Percentiles rank a stretch among this genome's conserved stretches.
Conservation (phyloP, 1,140 invertebrate species). For the Drosophila azteca region DNA sequence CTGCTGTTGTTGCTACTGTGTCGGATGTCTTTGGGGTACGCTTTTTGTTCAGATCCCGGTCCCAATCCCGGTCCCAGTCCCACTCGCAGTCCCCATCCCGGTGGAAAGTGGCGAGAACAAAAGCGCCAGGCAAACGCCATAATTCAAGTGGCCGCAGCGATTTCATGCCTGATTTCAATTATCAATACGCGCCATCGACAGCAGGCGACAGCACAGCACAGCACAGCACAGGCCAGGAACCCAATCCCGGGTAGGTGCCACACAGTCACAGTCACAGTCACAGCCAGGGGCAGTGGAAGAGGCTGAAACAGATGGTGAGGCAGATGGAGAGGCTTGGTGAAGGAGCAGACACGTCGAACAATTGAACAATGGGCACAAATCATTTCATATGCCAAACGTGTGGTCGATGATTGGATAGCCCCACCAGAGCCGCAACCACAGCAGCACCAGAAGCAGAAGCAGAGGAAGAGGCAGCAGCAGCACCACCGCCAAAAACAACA, state of each 20-base stretch:
- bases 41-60: too few relatives aligned
- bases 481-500: conserved; percentile 10
- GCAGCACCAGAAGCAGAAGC: neutral
- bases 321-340: conserved; percentile 5
- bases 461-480: conserved; percentile 12
- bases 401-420: conserved; percentile 57
- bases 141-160: conserved; percentile 78
- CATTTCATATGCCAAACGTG: conserved; percentile 79
- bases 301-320: conserved; percentile 8
- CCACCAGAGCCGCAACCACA: conserved; percentile 1
- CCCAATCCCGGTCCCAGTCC: too few relatives aligned
- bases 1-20: conserved; percentile 18
- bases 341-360: conserved; percentile 48
- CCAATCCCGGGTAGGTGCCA: neutral
- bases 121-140: conserved; percentile 78
- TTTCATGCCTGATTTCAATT: conserved; percentile 82
- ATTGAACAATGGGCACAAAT: conserved; percentile 78
- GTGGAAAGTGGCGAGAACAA: conserved; percentile 62
- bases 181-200: conserved; percentile 77
- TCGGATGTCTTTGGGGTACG: conserved; percentile 31
- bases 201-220: conserved; percentile 49
- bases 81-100: too few relatives aligned
- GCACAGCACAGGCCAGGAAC: conserved; percentile 36
- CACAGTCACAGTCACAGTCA: conserved; percentile 14
- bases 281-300: conserved; percentile 1